phyloP scores from a whole-genome alignment of 2,797 vertebrate species.

The Graptemys geographica region DNA sequence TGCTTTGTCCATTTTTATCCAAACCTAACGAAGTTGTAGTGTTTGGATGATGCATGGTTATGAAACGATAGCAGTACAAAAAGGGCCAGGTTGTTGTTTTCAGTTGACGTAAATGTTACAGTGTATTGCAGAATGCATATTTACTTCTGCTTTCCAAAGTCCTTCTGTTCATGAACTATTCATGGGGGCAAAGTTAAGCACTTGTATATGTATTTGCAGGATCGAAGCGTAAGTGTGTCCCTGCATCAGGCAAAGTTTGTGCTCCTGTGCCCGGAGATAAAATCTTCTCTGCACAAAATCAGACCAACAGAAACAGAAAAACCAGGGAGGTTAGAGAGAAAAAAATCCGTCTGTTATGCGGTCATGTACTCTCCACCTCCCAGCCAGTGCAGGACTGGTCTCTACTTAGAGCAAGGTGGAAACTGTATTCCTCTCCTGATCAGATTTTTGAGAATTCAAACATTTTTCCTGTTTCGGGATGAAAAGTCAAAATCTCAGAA shows the following conservation, averaged over 20 bases:
- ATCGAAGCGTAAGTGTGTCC: background rate
- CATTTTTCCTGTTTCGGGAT: background rate
- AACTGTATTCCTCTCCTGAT: background rate
- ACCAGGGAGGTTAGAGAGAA: background rate
- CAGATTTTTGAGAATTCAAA: background rate
- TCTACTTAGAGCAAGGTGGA: background rate
- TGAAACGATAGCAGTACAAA: background rate
- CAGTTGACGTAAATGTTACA: background rate
- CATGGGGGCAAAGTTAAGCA: background rate
- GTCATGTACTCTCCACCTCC: background rate
- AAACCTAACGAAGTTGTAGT: background rate
- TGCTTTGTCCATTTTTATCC: background rate
- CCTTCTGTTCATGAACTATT: background rate
- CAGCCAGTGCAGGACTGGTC: rapidly evolving
- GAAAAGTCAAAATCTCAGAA: background rate
- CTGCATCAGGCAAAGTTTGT: background rate
- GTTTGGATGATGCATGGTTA: background rate
- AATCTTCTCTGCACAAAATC: background rate
- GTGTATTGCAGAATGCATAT: background rate
- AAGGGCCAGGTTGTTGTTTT: slow-evolving; percentile 7
- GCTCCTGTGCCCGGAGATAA: background rate
- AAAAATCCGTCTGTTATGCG: background rate
- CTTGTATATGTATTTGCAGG: background rate
- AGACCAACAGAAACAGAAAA: background rate
- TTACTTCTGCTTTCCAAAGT: background rate